Evolutionary conservation across 1,140 invertebrate genomes (phyloP).

Genomic region (Geopemphigus sp.): DNA sequence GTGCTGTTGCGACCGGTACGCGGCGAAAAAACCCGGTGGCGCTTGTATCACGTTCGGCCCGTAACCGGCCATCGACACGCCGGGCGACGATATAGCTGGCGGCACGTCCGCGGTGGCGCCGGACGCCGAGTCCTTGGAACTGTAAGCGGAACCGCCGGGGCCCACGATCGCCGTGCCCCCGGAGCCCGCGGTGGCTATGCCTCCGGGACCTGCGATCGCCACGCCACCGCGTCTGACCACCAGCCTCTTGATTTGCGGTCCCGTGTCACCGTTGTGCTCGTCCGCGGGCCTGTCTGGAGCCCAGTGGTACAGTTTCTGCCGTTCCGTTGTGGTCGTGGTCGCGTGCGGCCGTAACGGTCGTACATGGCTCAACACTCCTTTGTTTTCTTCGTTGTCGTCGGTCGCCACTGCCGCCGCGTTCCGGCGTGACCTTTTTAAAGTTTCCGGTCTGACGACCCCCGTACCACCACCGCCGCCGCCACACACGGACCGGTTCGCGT

Average conservation of each 20-base stretch:
- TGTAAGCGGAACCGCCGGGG: slow-evolving; percentile 68
- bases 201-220: slow-evolving; percentile 71
- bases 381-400: background rate
- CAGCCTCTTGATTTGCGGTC: slow-evolving; percentile 66
- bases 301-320: background rate
- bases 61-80: slow-evolving; percentile 23
- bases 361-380: slow-evolving; percentile 25
- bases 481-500: background rate
- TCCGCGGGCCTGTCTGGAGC: background rate
- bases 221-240: slow-evolving; percentile 69
- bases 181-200: slow-evolving; percentile 69
- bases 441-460: background rate
- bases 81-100: background rate
- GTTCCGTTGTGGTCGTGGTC: background rate
- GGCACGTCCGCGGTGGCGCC: slow-evolving; percentile 60
- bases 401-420: background rate
- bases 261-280: slow-evolving; percentile 53
- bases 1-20: background rate
- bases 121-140: slow-evolving; percentile 61
- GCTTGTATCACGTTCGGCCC: slow-evolving; percentile 4
- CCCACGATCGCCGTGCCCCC: slow-evolving; percentile 73
- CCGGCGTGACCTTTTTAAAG: background rate
- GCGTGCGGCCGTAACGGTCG: slow-evolving; percentile 53
- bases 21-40: background rate
- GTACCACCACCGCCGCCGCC: too few species aligned